Evolutionary conservation across 2,888 invertebrate species (phyloP).

Genomic region (Drosophila emarginata): DNA sequence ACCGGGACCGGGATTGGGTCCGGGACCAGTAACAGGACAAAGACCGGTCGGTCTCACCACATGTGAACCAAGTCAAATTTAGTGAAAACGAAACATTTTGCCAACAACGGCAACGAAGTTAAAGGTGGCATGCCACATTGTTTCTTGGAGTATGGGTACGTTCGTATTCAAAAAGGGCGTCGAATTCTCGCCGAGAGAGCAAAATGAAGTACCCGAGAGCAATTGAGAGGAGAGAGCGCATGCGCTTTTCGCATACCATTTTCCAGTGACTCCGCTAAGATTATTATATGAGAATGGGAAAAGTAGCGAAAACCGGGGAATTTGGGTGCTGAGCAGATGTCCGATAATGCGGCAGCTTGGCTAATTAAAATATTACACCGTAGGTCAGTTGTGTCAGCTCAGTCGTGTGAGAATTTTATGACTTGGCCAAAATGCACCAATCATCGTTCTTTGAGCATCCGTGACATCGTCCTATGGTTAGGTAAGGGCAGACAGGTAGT

Average conservation of each 20-base stretch:
- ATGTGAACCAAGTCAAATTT: conserved; percentile 63
- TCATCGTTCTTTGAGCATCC: neutral
- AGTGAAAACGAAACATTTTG: conserved; percentile 66
- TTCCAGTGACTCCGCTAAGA: conserved; percentile 24
- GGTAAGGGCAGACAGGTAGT: conserved; percentile 19
- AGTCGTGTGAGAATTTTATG: conserved; percentile 54
- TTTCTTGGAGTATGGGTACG: neutral
- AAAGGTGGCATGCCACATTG: conserved; percentile 4
- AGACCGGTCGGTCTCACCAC: conserved; percentile 11
- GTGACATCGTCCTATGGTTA: neutral
- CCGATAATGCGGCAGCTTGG: conserved; percentile 20
- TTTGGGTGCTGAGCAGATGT: conserved; percentile 25
- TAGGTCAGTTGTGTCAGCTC: conserved; percentile 56
- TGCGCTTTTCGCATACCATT: conserved; percentile 9
- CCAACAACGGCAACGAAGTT: conserved; percentile 22
- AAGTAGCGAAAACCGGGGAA: conserved; percentile 18
- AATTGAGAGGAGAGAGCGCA: conserved; percentile 30
- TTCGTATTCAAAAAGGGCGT: conserved; percentile 4
- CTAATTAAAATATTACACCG: conserved; percentile 61
- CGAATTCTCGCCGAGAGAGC: neutral
- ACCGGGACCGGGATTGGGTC: neutral
- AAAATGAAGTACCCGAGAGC: neutral
- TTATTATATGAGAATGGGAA: neutral
- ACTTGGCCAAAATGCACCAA: conserved; percentile 30
- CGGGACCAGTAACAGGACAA: neutral